Evolutionary conservation across 2,888 invertebrate species (phyloP), one percentile per base, ranked within the genome.

Genomic region (Cheiracanthium punctorium): DNA sequence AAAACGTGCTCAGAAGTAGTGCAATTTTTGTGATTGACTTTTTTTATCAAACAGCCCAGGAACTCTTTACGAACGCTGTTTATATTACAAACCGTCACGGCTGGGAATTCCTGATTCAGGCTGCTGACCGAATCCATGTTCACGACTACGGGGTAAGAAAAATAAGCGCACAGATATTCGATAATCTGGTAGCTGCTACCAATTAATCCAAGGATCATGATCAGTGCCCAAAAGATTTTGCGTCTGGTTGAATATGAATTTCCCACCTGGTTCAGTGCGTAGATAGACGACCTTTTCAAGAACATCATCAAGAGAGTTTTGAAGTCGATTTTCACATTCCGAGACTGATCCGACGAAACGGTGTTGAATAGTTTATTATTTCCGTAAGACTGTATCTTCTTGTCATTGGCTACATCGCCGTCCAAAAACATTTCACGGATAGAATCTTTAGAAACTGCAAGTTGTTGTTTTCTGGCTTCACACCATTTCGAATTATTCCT

Each of bases 31-130:
- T 58, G 2, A 20, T 24, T 12, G 17, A 8, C 2, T 24, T 24
- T 24, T 1, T 12, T 12, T 17, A 24, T 1, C 74, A 81, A 20
- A 28, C n/a, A 30, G 29, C 12, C 8, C 41, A 75, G 10, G n/a
- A 4, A 1, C 20, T 71, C 7, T 17, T 28, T 24, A 76, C 64
- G n/a, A 24, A 58, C 17, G 12, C 12, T 41, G 28, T 82, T 82
- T 28, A 82, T 29, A 32, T 82, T 82, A 32, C 82, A 82, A 2
- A 82, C 32, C 12, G 82, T 82, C 10, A 82, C 82, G 1, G 70
- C 76, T 1, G 82, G 76, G 65, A 82, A 82, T 12, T 64, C 41
- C 17, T 52, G 30, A 20, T 48, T 71, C 24, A 76, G 58, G 1
- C 20, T 29, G 10, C 58, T 71, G 0, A 30, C n/a, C 2, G 69